These are phyloP conservation scores for Eucidaris tribuloides DNA, from an alignment of 35 echinoderm and acorn worm species.

Conservation along the genomic window DNA sequence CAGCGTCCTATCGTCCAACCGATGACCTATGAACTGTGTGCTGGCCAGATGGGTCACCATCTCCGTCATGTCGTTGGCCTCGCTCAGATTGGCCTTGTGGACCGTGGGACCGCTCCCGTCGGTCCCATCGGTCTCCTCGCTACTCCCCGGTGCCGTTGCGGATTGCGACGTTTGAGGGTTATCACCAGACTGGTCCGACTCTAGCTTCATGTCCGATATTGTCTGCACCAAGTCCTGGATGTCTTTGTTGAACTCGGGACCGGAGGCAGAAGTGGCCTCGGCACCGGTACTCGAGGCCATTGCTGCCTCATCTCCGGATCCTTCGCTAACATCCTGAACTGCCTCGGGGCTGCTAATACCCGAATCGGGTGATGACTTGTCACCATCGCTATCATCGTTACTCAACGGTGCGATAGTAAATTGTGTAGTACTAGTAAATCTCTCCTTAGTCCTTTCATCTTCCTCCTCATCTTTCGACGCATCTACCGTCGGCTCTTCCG, in stretches of 20 bases:
- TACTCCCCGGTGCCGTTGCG: neutral
- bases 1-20: constrained; percentile 71
- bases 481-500: neutral
- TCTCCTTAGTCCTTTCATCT: neutral
- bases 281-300: neutral
- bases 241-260: constrained; percentile 8
- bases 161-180: neutral
- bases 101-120: constrained; percentile 32
- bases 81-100: constrained; percentile 69
- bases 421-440: constrained; percentile 10
- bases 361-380: constrained; percentile 43
- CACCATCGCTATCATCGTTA: neutral
- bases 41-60: constrained; percentile 83
- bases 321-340: constrained; percentile 11
- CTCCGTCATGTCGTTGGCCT: constrained; percentile 73
- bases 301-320: neutral
- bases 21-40: constrained; percentile 70
- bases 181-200: neutral
- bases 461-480: neutral
- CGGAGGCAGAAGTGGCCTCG: neutral
- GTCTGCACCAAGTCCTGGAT: constrained; percentile 22
- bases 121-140: neutral
- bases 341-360: constrained; percentile 41
- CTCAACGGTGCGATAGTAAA: constrained; percentile 1
- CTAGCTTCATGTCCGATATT: constrained; percentile 25